Conservation (phyloP, 1,140 invertebrate genomes). For the Druon quercuslanigerum region DNA sequence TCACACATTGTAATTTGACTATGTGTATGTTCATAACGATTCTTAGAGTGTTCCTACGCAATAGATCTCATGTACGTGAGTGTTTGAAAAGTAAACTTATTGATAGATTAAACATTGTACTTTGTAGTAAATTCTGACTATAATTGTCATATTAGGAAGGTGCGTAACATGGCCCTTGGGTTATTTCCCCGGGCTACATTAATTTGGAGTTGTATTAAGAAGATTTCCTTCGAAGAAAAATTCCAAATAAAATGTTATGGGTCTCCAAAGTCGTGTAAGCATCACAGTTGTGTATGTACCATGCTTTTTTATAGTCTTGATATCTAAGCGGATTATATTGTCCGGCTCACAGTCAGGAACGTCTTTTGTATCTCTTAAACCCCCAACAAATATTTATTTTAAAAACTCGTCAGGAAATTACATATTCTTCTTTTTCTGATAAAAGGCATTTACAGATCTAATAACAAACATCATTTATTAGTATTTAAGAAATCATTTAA, state of each 20-base stretch:
- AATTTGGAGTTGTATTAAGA: neutral
- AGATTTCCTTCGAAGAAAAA: slow-evolving; percentile 3
- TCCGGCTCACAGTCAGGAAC: slow-evolving; percentile 20
- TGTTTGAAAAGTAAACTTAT: too few species aligned
- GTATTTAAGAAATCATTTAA: too few species aligned
- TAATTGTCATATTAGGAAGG: neutral
- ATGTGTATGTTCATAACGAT: too few species aligned
- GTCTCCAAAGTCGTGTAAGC: slow-evolving; percentile 19
- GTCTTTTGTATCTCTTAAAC: slow-evolving; percentile 4
- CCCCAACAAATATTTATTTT: neutral
- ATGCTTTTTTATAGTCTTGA: slow-evolving; percentile 26
- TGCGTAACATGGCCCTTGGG: neutral
- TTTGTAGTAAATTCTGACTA: too few species aligned
- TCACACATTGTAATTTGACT: too few species aligned
- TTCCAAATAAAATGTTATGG: neutral
- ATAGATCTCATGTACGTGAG: too few species aligned
- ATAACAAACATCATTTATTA: too few species aligned
- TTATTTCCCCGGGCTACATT: neutral
- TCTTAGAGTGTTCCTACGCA: too few species aligned
- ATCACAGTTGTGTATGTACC: slow-evolving; percentile 8
- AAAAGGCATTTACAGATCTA: too few species aligned
- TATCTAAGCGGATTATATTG: slow-evolving; percentile 29
- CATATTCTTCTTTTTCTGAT: too few species aligned
- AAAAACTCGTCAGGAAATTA: too few species aligned
- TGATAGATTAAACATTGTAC: too few species aligned